Base-by-base conservation (phyloP, 2,797 vertebrate species). In the Spinus pinus region DNA sequence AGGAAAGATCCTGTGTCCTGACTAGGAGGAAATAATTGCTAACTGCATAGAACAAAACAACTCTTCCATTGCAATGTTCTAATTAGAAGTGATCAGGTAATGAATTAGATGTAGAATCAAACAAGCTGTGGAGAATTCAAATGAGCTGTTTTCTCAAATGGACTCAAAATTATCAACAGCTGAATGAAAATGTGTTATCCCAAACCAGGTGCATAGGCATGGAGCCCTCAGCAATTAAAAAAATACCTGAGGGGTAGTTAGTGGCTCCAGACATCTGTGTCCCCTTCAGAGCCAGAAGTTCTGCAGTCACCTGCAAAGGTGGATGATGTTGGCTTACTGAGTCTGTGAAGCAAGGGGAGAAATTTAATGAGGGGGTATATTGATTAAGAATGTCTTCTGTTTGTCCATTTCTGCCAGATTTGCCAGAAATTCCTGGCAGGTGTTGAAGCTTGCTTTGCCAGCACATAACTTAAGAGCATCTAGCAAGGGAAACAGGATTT, bases 41-140 rank as follows among this genome's bases (percentile, higher is more conserved):
- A 94, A 84, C 60, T 35, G 27, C 62, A 64, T 14, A 86, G 74
- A 95, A 58, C 25, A 90, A 90, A 96, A 75, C 77, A 90, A 86
- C 54, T 94, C 81, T 94, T 95, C 85, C 85, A 84, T 90, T 96
- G 80, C 93, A 95, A 93, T 50, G 54, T 93, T 92, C 91, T 96
- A 96, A 96, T 91, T 93, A 93, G 56, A 86, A 91, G 84, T 74
- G 81, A 95, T 86, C 88, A 95, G 30, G 73, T 96, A 97, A 97
- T 77, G 73, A 94, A 96, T 90, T 88, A 86, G 78, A 86, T 74
- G 73, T 62, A 93, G 84, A 80, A 74, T 72, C 65, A 93, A 91
- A 90, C 49, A 90, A 71, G 56, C 78, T 86, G 67, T 91, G 51
- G 54, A 87, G 80, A 97, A 97, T 97, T 96, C 89, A 92, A 94